Percentiles rank a stretch among this genome's conserved stretches.
Conservation (phyloP, 2,888 invertebrate genomes). For the Priocnemis perturbator region DNA sequence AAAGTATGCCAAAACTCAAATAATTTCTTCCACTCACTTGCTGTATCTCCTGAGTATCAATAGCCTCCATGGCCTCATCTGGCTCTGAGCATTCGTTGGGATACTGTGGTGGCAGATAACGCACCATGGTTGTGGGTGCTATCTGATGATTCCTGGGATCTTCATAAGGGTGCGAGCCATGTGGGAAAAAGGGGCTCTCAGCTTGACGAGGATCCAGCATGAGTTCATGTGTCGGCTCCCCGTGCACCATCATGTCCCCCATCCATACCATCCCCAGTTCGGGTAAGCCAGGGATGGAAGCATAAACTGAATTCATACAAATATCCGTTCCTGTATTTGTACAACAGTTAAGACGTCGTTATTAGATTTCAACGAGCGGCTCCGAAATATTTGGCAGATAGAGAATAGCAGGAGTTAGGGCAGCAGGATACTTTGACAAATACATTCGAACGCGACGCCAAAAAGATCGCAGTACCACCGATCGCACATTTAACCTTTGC, state of each 20-base stretch:
- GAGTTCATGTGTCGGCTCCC: slow-evolving; percentile 70
- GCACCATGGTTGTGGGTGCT: slow-evolving; percentile 70
- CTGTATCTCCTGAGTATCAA: slow-evolving; percentile 69
- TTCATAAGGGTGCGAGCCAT: slow-evolving; percentile 69
- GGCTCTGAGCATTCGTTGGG: slow-evolving; percentile 71
- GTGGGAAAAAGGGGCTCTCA: slow-evolving; percentile 71
- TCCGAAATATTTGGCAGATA: background rate
- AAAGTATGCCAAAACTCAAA: no score
- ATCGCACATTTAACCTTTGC: slow-evolving; percentile 46
- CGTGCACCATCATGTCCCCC: slow-evolving; percentile 77
- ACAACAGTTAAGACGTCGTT: slow-evolving; percentile 49
- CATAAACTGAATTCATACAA: slow-evolving; percentile 71
- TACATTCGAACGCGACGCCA: slow-evolving; percentile 43
- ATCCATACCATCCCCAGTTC: slow-evolving; percentile 84
- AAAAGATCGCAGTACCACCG: slow-evolving; percentile 33
- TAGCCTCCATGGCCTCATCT: slow-evolving; percentile 71
- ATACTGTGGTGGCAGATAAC: slow-evolving; percentile 70
- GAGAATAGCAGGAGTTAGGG: no score
- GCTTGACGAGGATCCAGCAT: slow-evolving; percentile 72
- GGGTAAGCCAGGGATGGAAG: slow-evolving; percentile 77
- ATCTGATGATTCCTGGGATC: slow-evolving; percentile 72
- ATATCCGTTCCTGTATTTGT: slow-evolving; percentile 63
- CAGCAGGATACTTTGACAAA: no score
- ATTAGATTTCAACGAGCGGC: background rate
- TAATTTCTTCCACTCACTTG: slow-evolving; percentile 64